These are phyloP conservation scores for Syngnathus floridae DNA, from an alignment of 2,113 vertebrate species.

Conservation along the genomic window DNA sequence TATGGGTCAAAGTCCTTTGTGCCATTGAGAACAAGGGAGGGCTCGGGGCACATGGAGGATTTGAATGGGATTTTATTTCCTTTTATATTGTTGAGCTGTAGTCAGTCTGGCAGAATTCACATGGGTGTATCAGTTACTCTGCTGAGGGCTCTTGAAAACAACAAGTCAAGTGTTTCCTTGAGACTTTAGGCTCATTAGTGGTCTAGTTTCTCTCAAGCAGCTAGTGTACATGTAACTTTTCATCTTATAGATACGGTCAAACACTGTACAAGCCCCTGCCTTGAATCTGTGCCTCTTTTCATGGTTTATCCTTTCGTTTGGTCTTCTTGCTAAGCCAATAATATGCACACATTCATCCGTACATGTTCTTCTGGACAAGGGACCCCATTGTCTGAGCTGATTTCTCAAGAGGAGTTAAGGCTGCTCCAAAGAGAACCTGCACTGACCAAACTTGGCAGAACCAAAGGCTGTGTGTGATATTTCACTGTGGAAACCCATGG, in stretches of 20 bases:
- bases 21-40: constrained; percentile 16
- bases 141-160: constrained; percentile 24
- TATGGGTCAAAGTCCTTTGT: constrained; percentile 19
- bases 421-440: constrained; percentile 22
- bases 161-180: constrained; percentile 14
- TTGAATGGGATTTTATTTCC: constrained; percentile 40
- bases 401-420: constrained; percentile 15
- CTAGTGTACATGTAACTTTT: constrained; percentile 1
- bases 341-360: constrained; percentile 11
- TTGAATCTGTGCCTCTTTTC: neutral
- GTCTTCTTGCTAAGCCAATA: constrained; percentile 1
- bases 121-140: constrained; percentile 1
- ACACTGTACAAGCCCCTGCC: neutral
- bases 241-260: neutral
- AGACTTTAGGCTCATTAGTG: constrained; percentile 16
- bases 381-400: constrained; percentile 34
- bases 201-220: constrained; percentile 9
- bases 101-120: constrained; percentile 27
- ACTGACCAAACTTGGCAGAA: constrained; percentile 41
- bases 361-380: constrained; percentile 21
- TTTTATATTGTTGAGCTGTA: constrained; percentile 27
- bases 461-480: constrained; percentile 47
- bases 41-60: constrained; percentile 21
- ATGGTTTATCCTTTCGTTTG: constrained; percentile 10
- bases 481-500: constrained; percentile 64